Base-by-base conservation (phyloP, 2,888 invertebrate genomes). In the Cataglyphis altisquamis region DNA sequence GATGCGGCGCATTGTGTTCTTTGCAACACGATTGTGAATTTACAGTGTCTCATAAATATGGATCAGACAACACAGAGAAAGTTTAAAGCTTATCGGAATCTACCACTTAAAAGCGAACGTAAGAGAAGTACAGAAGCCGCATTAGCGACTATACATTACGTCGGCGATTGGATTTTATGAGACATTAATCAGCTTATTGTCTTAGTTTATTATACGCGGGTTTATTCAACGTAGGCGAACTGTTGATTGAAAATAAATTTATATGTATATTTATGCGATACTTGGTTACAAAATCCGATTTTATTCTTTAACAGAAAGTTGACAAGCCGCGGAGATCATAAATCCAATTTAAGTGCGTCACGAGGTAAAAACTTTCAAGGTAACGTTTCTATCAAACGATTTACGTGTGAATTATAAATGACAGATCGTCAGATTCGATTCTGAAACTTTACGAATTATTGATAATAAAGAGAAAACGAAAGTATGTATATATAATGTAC, bases 401-500 rank as follows among this genome's bases (percentile, higher is more conserved):
- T 75, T 75, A 75, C 62, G 45, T 73, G 66, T 86, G 87, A 84
- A 89, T 89, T 89, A 89, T 88, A 87, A 84, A 89, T 83, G 84
- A 62, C 36, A 62, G 55, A 18, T 81, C 36, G 55, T 48, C 68
- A 85, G 85, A 83, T 86, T 85, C 77, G 73, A 73, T 83, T 82
- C 74, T 80, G 80, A 74, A 83, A 85, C 82, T 84, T 82, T 60
- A n/a, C 48, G 60, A 88, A 86, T 68, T 77, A 45, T 77, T 41
- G 39, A 21, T 73, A 85, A 82, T 87, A 77, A 74, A 60, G 67
- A 83, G 62, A 39, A 52, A 25, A 81, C 63, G 66, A 12, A 15
- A 10, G 32, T 18, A 18, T 18, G 29, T n/a, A 52, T 66, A 72
- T 55, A 83, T 81, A n/a, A 72, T 55, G 32, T n/a, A 32, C n/a